Evolutionary conservation across 2,888 invertebrate genomes (phyloP), one percentile per base, ranked within the genome.

Genomic region (Bellardia bayeri): DNA sequence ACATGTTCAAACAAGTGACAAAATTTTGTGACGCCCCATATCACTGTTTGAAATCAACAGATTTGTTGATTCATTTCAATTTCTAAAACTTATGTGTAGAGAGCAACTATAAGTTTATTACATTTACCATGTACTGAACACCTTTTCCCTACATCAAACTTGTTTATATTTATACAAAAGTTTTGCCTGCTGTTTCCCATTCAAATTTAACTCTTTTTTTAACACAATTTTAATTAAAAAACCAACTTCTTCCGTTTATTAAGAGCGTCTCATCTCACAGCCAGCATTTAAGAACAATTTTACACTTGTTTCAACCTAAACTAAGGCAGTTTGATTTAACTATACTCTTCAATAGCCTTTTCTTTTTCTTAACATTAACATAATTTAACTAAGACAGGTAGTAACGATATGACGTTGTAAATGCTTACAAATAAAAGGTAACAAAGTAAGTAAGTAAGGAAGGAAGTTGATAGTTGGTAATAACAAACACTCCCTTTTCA

Each of bases 401-500:
- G 42, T 42, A 42, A 23, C 23, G 0, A 72, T 14, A 42, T 13
- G 5, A 13, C n/a, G 1, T 16, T 13, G 13, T 11, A 45, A 9
- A 45, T 45, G 13, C 45, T 2, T 45, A 0, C 11, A 13, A 9
- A 45, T 45, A 45, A 45, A 45, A 11, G 16, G 16, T n/a, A 16
- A 42, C 23, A n/a, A 76, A 40, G 74, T 33, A 63, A 69, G 30
- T 37, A 63, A 69, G 30, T 37, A 74, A 64, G 79, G 66, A 79
- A 85, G 79, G 80, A 85, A 80, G 74, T 85, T 69, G 45, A 49
- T 80, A n/a, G 74, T 80, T 64, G 63, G n/a, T 69, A 33, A 75
- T 37, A 66, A 75, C 23, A 80, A 63, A 64, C 14, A 75, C 80
- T 69, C 85, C 85, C 85, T 85, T 85, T 81, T 69, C 56, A 69